Base-by-base conservation (phyloP, 2,888 invertebrate genomes). In the Hydraecia micacea region DNA sequence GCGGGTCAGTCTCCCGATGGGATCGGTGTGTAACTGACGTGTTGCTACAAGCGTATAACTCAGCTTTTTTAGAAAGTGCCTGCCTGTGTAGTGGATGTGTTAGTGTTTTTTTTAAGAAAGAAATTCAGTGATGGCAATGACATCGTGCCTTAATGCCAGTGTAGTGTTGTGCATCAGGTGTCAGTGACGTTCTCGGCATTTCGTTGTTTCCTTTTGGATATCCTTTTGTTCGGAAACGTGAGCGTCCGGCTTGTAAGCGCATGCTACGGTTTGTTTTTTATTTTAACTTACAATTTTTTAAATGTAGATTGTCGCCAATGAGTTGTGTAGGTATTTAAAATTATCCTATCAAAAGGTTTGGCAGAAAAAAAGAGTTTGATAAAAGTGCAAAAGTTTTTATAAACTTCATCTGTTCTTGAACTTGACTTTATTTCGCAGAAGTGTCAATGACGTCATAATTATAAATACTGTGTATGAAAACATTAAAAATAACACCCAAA, bases 1-100 rank as follows among this genome's bases (percentile, higher is more conserved):
- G 90, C 91, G 89, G 93, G 93, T 92, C 94, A 96, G 96, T 96
- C 94, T 93, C 91, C 91, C 89, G 89, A 89, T 80, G 83, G 85
- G 88, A 81, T 87, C 91, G 91, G 90, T 86, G 86, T 84, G 86
- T 78, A 87, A 78, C 83, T 89, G 93, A 94, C 95, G 95, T 90
- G 91, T 78, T 55, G 73, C 55, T 68, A 52, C 79, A 66, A 76
- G 52, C 65, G 66, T 65, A 75, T 73, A 79, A 70, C 70, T 77
- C 80, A 68, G 78, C 72, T 87, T 84, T 86, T 89, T 93, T 93
- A 91, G 92, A 93, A 94, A 94, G 93, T 92, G 91, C 76, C 84
- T 92, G 91, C 76, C 84, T 88, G 89, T 87, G 81, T 62, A 52
- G 90, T 88, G 86, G 86, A 90, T 91, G 89, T 91, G 90, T 90